Conservation (phyloP, 2,797 vertebrate species). For the Calcarius lapponicus region DNA sequence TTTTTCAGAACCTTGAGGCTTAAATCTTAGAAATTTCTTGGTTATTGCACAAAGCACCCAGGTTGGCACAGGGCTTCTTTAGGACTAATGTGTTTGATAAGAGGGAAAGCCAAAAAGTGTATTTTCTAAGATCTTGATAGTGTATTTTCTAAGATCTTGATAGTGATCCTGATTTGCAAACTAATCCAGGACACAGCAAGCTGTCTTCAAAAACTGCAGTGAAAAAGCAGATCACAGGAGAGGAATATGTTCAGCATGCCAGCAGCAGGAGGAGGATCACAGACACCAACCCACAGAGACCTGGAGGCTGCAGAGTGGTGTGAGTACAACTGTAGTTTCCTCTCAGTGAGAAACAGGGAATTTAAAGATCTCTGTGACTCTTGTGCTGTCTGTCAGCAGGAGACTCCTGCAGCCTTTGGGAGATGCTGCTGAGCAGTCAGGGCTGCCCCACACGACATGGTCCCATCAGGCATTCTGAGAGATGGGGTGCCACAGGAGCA, state of each 20-base stretch:
- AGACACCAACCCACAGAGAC: fast-evolving
- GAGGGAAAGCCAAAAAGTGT: fast-evolving
- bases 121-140: neutral
- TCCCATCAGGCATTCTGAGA: fast-evolving
- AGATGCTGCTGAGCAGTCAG: neutral
- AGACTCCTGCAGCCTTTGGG: neutral
- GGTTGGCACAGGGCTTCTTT: neutral
- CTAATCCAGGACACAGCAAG: neutral
- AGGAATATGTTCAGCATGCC: neutral
- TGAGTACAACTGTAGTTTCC: neutral
- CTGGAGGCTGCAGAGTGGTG: neutral
- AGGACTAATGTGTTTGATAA: neutral
- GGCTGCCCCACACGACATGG: fast-evolving
- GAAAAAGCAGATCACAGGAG: neutral
- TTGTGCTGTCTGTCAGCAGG: neutral
- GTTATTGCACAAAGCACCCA: neutral
- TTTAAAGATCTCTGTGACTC: neutral
- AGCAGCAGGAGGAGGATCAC: neutral
- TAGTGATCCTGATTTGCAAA: neutral
- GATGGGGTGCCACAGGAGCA: neutral
- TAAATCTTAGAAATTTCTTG: neutral
- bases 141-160: neutral
- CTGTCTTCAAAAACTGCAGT: neutral
- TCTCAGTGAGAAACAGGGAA: neutral
- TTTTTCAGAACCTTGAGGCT: neutral